Percentiles rank a stretch among this genome's conserved stretches.
Conservation (phyloP, 2,113 vertebrate genomes). For the Microtus ochrogaster region DNA sequence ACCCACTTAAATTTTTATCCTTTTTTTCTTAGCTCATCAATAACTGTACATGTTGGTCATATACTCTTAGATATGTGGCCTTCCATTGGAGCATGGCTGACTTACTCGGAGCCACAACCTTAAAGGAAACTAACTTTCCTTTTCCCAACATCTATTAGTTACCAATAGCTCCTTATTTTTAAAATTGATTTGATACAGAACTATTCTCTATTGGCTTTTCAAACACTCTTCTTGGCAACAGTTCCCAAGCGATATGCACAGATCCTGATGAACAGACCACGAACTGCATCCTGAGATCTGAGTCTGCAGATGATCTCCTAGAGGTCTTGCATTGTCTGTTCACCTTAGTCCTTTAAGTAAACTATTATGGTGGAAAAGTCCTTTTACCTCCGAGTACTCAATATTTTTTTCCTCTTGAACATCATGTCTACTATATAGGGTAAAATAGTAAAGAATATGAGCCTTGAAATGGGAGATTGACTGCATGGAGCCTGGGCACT, state of each 20-base stretch:
- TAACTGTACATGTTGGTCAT: not conserved
- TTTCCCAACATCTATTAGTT: not conserved
- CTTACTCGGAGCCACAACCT: too few relatives aligned
- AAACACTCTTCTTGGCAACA: constrained; percentile 21
- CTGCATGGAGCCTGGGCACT: rapidly evolving
- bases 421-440: not conserved
- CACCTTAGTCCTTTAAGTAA: not conserved
- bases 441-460: not conserved
- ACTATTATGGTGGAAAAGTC: not conserved
- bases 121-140: not conserved
- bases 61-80: not conserved
- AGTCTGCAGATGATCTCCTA: not conserved
- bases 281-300: not conserved
- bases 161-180: not conserved
- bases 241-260: not conserved
- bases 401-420: not conserved
- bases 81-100: not conserved
- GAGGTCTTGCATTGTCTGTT: not conserved
- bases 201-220: not conserved
- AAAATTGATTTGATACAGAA: not conserved
- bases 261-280: not conserved
- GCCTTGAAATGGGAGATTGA: not conserved
- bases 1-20: not conserved
- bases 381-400: not conserved
- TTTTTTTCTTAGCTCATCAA: not conserved